Evolutionary conservation across 2,888 invertebrate species (phyloP), one percentile per base, ranked within the genome.

Genomic region (Cacoxenus indagator): DNA sequence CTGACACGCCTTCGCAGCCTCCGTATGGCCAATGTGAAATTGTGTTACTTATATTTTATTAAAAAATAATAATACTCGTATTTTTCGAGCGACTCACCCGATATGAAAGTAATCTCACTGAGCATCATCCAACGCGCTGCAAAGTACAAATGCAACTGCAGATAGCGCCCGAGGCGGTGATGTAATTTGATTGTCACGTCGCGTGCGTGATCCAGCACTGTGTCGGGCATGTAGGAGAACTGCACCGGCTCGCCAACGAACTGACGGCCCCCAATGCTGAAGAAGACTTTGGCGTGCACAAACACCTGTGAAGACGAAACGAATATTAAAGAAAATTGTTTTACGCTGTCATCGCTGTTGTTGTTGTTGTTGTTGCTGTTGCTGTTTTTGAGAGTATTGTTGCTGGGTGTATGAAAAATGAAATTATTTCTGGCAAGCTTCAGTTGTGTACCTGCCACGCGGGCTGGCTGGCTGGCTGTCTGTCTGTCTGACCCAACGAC

Each of bases 41-140:
- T 51, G 22, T 51, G 14, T 37, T 37, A 37, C 37, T 70, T 73
- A 70, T 70, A 81, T 75, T 70, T 73, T 72, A 73, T 74, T 75
- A 74, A 74, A 74, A 78, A 73, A 73, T 73, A 75, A 72, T 74
- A 70, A 57, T 67, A 65, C 66, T 9, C 22, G 24, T 22, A 55
- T 11, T 8, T 62, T 19, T 59, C 57, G 48, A 54, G n/a, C n/a
- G n/a, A 78, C 84, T 87, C 88, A 95, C 95, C 92, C 79, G 95
- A 95, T 82, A 92, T 91, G 86, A 96, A 96, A 79, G 93, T 91
- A 74, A 96, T 91, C 89, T 96, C 96, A 87, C 95, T 95, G 82
- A 96, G 90, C 90, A 96, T 92, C 85, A 96, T 92, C 95, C 96
- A 96, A 78, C 92, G 90, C 54, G 93, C 91, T 67, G 94, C 93